Base-by-base conservation (phyloP, 2,113 vertebrate genomes). In the Pampusana beccarii region DNA sequence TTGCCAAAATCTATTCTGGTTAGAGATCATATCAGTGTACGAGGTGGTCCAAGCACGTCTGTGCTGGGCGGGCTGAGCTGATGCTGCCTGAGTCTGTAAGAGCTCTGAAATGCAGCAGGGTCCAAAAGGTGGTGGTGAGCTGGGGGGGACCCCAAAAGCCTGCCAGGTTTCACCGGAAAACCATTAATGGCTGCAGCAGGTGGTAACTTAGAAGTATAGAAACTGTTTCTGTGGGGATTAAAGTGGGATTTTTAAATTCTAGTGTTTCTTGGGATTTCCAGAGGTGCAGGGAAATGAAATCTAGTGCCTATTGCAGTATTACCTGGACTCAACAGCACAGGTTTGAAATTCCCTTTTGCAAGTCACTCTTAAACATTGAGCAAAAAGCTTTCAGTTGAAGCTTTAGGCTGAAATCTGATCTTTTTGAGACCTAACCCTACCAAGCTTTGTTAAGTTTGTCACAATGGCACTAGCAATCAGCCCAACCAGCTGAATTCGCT, bases 31-130 rank as follows among this genome's bases (percentile, higher is more conserved):
- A 57, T 66, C 60, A 48, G 3, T 19, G 11, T 78, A 31, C 67
- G 61, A 74, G 84, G 33, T 74, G 78, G 16, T 61, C 48, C 2
- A 2, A 85, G n/a, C 24, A 53, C 1, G 5, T 46, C 42, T 0
- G 0, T 0, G 1, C 29, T 80, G 51, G 64, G 82, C 1, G 3
- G 58, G 36, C 64, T 77, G 64, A 88, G 28, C 10, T 1, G 2
- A n/a, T 2, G 1, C 23, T 70, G 36, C 46, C 44, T 23, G 23
- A 71, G 21, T n/a, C 34, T 81, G 31, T 53, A 79, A 50, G 13
- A 79, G 9, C 19, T 82, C 80, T 36, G 36, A 75, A 81, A 65
- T 0, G 5, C 46, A 34, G 28, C 25, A 36, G 23, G 1, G 0
- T 51, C 71, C 26, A 4, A 88, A 93, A 82, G 18, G n/a, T 62